Base-by-base conservation (phyloP, 2,888 invertebrate species). In the Yponomeuta plumbellus region DNA sequence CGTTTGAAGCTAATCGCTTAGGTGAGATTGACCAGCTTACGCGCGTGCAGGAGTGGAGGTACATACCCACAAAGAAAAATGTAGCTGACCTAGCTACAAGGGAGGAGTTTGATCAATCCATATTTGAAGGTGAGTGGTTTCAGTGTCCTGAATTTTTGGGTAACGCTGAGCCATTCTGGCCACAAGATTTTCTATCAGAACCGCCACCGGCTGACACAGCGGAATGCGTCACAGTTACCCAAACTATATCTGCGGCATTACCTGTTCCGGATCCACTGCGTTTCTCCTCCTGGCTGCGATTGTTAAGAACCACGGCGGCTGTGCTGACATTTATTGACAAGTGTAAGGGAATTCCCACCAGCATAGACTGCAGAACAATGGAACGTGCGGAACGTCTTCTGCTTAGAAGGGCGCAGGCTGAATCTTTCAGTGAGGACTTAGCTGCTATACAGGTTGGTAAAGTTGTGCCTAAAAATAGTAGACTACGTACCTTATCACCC, bases 21-120 rank as follows among this genome's bases (percentile, higher is more conserved):
- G 44, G 64, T 11, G 64, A 64, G 21, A 64, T 64, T 21, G 21
- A 39, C 11, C 21, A 44, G 23, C 17, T 44, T 11, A 64, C 44
- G 11, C 4, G 44, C 17, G 10, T 21, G 8, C 2, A n/a, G n/a
- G 64, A 64, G 44, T 64, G 64, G 40, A 8, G 44, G 11, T 64
- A 40, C 13, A 21, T 64, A 21, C 64, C 64, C 11, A 64, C 44
- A 10, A 6, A 40, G 11, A 17, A 21, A 20, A 64, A 64, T 21
- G 44, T 64, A 11, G 64, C 64, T n/a, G 64, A 64, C 44, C 8
- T 40, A 20, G 64, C 44, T 22, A 64, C 64, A n/a, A 34, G 52
- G 20, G 44, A 52, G 11, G 44, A 4, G 10, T 44, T 21, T n/a
- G 44, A 64, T 13, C 11, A 22, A 11, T 6, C 8, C 11, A 11